Percentiles rank a stretch among this genome's conserved stretches.
Evolutionary conservation across 2,888 invertebrate species (phyloP).

Genomic region (Heliothis peltigera): DNA sequence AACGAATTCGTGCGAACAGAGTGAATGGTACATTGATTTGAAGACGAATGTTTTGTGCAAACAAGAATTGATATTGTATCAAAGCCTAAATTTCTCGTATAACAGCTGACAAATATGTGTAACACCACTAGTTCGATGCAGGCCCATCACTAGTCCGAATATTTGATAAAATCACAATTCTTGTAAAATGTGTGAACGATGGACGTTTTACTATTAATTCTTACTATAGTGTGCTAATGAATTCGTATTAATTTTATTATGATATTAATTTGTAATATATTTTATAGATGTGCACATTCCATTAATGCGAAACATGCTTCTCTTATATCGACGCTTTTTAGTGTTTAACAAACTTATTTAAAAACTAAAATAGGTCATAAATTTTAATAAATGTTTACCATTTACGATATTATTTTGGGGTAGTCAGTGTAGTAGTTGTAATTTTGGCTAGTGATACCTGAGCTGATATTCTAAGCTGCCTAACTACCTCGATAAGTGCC

Average conservation of each 20-base stretch:
- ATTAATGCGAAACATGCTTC: conserved; percentile 87
- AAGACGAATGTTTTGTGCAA: conserved; percentile 65
- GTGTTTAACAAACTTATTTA: conserved; percentile 39
- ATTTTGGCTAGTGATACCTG: conserved; percentile 6
- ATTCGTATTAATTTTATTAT: conserved; percentile 87
- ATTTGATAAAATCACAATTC: conserved; percentile 76
- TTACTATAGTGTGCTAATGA: conserved; percentile 89
- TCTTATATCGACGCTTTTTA: conserved; percentile 67
- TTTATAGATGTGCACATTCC: conserved; percentile 85
- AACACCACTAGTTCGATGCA: conserved; percentile 63
- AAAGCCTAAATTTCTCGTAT: conserved; percentile 34
- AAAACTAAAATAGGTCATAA: conserved; percentile 39
- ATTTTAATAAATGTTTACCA: conserved; percentile 28
- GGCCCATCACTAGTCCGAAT: conserved; percentile 65
- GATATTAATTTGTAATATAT: conserved; percentile 87
- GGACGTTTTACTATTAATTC: conserved; percentile 85
- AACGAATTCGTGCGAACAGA: conserved; percentile 51
- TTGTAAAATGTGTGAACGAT: conserved; percentile 74
- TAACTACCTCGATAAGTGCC: conserved; percentile 30
- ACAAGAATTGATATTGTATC: conserved; percentile 71
- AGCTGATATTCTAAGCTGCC: conserved; percentile 7
- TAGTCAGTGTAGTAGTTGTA: conserved; percentile 25
- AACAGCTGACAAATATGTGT: conserved; percentile 44
- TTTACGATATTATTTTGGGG: conserved; percentile 27
- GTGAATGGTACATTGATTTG: conserved; percentile 65